Evolutionary conservation across 2,888 invertebrate species (phyloP), one percentile per base, ranked within the genome.

Genomic region (Acrobasis suavella): DNA sequence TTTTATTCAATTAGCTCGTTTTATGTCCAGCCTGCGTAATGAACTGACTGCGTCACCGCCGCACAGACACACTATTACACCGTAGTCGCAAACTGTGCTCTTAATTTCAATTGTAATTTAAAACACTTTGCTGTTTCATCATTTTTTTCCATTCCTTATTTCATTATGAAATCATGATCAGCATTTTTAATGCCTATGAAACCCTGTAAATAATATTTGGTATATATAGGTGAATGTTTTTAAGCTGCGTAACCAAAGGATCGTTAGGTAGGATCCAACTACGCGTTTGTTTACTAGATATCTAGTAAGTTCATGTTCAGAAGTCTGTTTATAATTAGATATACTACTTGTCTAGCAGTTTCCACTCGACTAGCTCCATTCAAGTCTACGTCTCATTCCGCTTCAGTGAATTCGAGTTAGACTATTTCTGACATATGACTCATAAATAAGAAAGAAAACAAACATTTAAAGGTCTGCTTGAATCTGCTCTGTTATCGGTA

Each of bases 301-400:
- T 32, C 7, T 2, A 32, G 32, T 32, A 32, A 6, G 32, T 32
- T 46, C 7, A 32, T 10, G 52, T 14, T 6, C 32, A 52, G 32
- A 16, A 9, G 12, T 46, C 16, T 52, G 10, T 55, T 39, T 55
- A 55, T 39, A 52, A 46, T 22, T 56, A 56, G 56, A 42, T 14
- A 52, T 55, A 1, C 12, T 38, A 56, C 56, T 42, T 22, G 42
- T 56, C 56, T 56, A 42, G 38, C 17, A 56, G 17, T 56, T 56
- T 56, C 22, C 56, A 22, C 7, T 56, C 22, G 56, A 56, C 42
- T 42, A 17, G 56, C 14, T 42, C 17, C 14, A 46, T 42, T 42
- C 42, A 52, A 56, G 42, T 56, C 42, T 56, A 22, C 42, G 42
- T 56, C 42, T 56, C 55, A 38, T 56, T 42, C 42, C 56, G 56